phyloP scores from a whole-genome alignment of 1,140 invertebrate species.

The Heliothis subflexa region DNA sequence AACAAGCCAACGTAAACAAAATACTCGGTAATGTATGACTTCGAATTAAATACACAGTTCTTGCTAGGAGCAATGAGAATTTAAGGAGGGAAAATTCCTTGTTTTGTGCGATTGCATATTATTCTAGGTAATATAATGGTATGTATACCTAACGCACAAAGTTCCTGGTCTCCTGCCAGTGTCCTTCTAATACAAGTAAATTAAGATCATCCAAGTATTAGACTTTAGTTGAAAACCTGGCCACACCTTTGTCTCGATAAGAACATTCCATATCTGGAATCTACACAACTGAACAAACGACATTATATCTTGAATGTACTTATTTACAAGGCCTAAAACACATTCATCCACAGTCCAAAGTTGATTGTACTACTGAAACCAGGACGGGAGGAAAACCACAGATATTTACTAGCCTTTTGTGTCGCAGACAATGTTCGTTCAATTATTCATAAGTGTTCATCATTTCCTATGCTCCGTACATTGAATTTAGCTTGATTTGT shows the following conservation, averaged over 20 bases:
- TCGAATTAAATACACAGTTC: background rate
- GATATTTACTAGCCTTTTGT: slow-evolving; percentile 41
- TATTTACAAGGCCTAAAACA: background rate
- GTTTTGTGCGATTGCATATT: too few relatives aligned
- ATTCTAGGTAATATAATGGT: too few relatives aligned
- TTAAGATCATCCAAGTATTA: background rate
- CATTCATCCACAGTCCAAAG: slow-evolving; percentile 22
- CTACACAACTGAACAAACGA: too few relatives aligned
- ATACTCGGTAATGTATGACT: slow-evolving; percentile 2
- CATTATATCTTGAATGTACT: too few relatives aligned
- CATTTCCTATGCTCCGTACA: slow-evolving; percentile 30
- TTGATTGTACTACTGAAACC: slow-evolving; percentile 44
- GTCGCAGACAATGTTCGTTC: slow-evolving; percentile 43
- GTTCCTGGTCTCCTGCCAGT: background rate
- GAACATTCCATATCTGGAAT: too few relatives aligned
- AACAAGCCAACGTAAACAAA: slow-evolving; percentile 9
- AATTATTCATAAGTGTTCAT: slow-evolving; percentile 46
- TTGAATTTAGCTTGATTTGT: slow-evolving; percentile 38
- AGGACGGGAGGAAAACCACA: slow-evolving; percentile 46
- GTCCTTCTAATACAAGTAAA: background rate
- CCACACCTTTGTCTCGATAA: too few relatives aligned
- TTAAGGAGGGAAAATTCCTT: too few relatives aligned
- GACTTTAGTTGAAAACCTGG: too few relatives aligned
- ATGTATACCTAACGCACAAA: too few relatives aligned
- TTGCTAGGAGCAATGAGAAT: background rate